These are phyloP conservation scores for Alouatta palliata DNA, from an alignment of 2,113 vertebrate genomes.

Conservation along the genomic window DNA sequence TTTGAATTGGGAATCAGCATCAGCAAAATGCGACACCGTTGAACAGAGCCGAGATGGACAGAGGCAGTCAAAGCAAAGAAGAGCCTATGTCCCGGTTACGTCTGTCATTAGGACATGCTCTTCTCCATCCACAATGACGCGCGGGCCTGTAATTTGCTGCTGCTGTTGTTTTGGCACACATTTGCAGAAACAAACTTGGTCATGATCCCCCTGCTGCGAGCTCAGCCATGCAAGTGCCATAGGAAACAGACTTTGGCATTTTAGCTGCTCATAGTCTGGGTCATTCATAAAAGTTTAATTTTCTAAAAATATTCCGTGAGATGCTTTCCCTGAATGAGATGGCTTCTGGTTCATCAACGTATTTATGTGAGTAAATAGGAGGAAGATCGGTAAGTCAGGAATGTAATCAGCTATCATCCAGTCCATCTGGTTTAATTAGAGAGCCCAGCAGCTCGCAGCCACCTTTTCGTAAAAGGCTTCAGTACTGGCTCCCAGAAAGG, in stretches of 20 bases:
- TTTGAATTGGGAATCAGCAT: neutral
- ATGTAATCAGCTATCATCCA: constrained; percentile 72
- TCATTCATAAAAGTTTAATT: constrained; percentile 80
- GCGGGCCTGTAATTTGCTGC: constrained; percentile 40
- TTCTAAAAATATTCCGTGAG: constrained; percentile 76
- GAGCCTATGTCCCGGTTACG: neutral
- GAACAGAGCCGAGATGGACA: neutral
- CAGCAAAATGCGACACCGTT: neutral
- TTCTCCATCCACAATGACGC: constrained; percentile 23
- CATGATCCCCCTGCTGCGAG: neutral
- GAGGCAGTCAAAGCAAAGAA: neutral
- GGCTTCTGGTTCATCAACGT: constrained; percentile 69
- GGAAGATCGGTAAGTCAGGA: constrained; percentile 64
- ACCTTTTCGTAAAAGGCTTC: constrained; percentile 63
- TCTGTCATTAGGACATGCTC: neutral
- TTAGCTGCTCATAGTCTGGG: constrained; percentile 61
- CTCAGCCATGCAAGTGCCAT: neutral
- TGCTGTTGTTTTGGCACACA: constrained; percentile 24
- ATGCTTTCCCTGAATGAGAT: constrained; percentile 74
- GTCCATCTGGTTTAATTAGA: constrained; percentile 78
- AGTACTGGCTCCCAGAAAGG: neutral
- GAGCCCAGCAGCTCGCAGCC: neutral
- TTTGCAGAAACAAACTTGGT: neutral
- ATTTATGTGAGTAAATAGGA: constrained; percentile 71
- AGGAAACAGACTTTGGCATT: constrained; percentile 72